Base-by-base conservation (phyloP, 2,888 invertebrate genomes). In the Troilus luridus region DNA sequence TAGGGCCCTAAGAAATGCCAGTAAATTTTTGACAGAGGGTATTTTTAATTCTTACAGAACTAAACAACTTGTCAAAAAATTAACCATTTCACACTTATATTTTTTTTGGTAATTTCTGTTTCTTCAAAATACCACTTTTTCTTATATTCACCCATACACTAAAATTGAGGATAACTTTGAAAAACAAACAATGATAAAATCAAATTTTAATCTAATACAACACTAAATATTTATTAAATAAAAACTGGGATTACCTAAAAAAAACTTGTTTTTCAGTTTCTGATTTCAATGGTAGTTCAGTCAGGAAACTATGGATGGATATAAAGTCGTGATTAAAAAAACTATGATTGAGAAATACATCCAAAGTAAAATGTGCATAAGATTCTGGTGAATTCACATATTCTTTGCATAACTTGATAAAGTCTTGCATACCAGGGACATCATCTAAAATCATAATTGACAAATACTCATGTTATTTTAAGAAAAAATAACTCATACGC, bases 281-380 rank as follows among this genome's bases (percentile, higher is more conserved):
- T 91, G 95, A 95, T 94, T 98, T 98, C 67, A 98, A 94, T 0
- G 98, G 97, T 90, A 98, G 94, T 94, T 97, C 97, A 93, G 96
- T 96, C 0, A 98, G 95, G 94, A 98, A 98, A 92, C 97, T 96
- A 94, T 98, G 96, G 93, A 98, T 97, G 54, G 95, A 95, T 92
- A 98, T 96, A 94, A 98, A 98, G 93, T 98, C 97, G 93, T 98
- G 97, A 93, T 97, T 97, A 93, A 97, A 98, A 94, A 97, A 97
- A 88, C 96, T 96, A 94, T 98, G 97, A 90, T 95, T 94, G 6
- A 97, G 94, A 60, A 97, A 94, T 54, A 95, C 95, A 12, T 95
- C 95, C 62, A 98, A 94, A 92, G 95, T 95, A 8, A 97, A 97
- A 91, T 98, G 95, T 93, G 95, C 94, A 67, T 95, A 94, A 14